Conservation (phyloP, 23 tunicate species). For the Trididemnum miniatum region DNA sequence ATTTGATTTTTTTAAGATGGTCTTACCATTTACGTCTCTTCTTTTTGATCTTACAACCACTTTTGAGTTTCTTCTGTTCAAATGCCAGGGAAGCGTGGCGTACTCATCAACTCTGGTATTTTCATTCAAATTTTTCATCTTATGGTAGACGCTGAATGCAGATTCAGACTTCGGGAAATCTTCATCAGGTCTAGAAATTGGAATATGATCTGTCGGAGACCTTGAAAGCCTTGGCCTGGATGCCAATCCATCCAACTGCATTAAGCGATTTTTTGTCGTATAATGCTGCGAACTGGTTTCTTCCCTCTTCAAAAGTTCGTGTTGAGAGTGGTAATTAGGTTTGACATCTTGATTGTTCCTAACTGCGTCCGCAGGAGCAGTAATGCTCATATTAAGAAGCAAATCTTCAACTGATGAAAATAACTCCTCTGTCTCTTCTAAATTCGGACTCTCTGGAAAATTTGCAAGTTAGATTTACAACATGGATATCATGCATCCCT, state of each 20-base stretch:
- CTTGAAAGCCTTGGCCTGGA: neutral
- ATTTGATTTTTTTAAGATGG: too few species aligned
- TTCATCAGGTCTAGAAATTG: too few species aligned
- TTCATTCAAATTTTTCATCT: neutral
- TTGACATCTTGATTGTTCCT: neutral
- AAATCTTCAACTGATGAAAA: conserved; percentile 75
- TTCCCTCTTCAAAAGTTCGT: neutral
- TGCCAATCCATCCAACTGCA: neutral
- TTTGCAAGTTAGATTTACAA: too few species aligned
- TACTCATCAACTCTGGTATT: neutral
- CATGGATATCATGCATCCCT: too few species aligned
- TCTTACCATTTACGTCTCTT: too few species aligned
- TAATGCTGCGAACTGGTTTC: neutral
- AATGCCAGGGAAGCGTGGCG: conserved; percentile 6
- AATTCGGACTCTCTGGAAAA: too few species aligned
- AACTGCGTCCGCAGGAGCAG: neutral
- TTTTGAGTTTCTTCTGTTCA: neutral
- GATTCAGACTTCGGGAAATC: neutral
- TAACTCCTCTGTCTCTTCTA: neutral
- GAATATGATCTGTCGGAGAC: too few species aligned
- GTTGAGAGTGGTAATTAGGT: neutral
- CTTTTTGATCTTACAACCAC: neutral
- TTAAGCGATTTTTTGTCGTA: neutral
- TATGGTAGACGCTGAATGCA: conserved; percentile 31
- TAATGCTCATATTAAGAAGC: conserved; percentile 57